Base-by-base conservation (phyloP, 2,113 vertebrate species). In the Nothoprocta perdicaria region DNA sequence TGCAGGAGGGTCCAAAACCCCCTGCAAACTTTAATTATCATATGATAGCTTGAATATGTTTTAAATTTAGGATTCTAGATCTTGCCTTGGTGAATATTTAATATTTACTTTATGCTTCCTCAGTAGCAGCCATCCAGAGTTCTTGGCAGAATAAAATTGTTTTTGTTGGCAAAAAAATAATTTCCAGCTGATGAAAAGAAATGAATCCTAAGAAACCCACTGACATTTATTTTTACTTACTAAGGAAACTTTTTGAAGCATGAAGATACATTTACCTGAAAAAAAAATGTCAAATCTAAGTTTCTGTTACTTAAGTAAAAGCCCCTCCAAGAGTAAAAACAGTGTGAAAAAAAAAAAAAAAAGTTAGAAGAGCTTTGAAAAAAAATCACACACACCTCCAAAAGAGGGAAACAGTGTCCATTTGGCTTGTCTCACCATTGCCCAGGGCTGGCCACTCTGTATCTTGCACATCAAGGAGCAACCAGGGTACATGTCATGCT, bases 331-430 rank as follows among this genome's bases (percentile, higher is more conserved):
- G 11, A 29, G 67, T 43, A 84, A 90, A 89, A 89, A 40, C 13
- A 66, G 31, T 85, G 35, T 55, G 73, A 93, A 81, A 77, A 95
- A 91, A 93, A 80, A 77, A 95, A 91, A 38, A 38, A 38, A 38
- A 38, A 83, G 18, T 75, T 73, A 73, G 65, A 87, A 84, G 14
- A 88, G 24, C 62, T 88, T 91, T 60, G 41, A 86, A 95, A 65
- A 69, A 89, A 94, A 94, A 75, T 52, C 40, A 9, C 33, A 24
- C 6, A 14, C 6, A 31, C 27, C 16, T 74, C 87, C 33, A 94
- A 80, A 93, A 40, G 10, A 87, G 35, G 76, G 38, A 86, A 93
- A 63, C 16, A 33, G 48, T 14, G 9, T 33, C 40, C 83, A 23
- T 79, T 57, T 78, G 89, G 40, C 78, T 92, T 73, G 63, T 45